Conservation (phyloP, 2,797 vertebrate species). For the Chiroxiphia lanceolata region DNA sequence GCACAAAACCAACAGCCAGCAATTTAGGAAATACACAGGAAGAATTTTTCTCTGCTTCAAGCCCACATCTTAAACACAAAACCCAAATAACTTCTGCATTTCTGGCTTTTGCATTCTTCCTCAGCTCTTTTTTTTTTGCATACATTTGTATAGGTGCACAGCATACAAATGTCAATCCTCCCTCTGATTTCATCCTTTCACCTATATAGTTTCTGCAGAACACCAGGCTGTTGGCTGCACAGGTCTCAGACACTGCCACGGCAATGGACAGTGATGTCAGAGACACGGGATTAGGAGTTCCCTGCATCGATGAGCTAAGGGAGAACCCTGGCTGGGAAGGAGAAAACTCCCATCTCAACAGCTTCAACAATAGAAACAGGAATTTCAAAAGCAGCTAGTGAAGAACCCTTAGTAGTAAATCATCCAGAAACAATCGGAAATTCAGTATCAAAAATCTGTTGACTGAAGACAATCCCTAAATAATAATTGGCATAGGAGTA, state of each 20-base stretch:
- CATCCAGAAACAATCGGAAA: neutral
- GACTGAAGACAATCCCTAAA: neutral
- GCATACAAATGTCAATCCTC: neutral
- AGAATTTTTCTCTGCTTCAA: neutral
- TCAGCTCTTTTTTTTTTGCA: neutral
- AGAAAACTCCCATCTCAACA: conserved; percentile 3
- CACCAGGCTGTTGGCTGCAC: neutral
- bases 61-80: neutral
- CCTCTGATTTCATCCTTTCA: neutral
- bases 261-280: neutral
- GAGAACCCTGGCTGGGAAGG: conserved; percentile 2
- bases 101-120: neutral
- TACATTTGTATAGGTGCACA: neutral
- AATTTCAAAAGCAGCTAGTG: neutral
- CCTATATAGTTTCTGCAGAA: neutral
- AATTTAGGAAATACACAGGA: neutral
- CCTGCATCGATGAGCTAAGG: neutral
- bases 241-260: neutral
- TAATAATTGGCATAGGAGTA: neutral
- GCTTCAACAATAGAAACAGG: neutral
- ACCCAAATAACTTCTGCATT: neutral
- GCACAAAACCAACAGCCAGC: neutral
- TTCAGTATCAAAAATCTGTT: neutral
- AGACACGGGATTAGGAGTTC: conserved; percentile 4
- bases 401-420: neutral